A percentile compares a stretch with the other conserved stretches of the same genome.
Conservation (phyloP, 2,113 vertebrate genomes). For the Anser cygnoides region DNA sequence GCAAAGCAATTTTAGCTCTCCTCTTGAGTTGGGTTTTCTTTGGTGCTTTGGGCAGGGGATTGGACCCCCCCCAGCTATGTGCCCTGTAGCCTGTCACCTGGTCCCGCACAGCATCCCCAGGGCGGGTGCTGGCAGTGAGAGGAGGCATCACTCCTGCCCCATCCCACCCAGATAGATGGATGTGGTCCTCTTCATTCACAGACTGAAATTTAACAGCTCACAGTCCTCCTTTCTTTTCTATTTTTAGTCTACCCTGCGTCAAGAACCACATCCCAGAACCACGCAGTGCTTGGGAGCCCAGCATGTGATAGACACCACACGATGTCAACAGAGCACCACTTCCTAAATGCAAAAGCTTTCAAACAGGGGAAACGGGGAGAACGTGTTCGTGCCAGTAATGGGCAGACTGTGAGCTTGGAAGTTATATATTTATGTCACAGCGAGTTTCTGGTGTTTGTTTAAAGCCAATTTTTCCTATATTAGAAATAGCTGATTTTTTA, state of each 20-base stretch:
- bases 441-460: neutral
- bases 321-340: accelerated
- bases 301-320: accelerated
- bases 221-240: neutral
- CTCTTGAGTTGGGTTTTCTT: neutral
- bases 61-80: neutral
- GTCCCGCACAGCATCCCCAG: neutral
- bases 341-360: neutral
- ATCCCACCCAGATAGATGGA: neutral
- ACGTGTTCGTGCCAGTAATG: neutral
- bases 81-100: neutral
- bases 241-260: neutral
- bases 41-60: neutral
- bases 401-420: neutral
- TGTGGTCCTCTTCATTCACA: neutral
- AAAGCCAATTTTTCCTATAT: neutral
- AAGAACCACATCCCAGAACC: neutral
- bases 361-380: neutral
- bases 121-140: neutral
- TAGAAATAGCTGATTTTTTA: neutral
- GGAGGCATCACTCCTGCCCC: neutral
- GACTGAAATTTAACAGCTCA: neutral
- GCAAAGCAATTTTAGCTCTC: neutral
- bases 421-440: accelerated
- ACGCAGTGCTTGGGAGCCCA: accelerated